phyloP scores from a whole-genome alignment of 2,888 invertebrate genomes.

The Nymphalis urticae region DNA sequence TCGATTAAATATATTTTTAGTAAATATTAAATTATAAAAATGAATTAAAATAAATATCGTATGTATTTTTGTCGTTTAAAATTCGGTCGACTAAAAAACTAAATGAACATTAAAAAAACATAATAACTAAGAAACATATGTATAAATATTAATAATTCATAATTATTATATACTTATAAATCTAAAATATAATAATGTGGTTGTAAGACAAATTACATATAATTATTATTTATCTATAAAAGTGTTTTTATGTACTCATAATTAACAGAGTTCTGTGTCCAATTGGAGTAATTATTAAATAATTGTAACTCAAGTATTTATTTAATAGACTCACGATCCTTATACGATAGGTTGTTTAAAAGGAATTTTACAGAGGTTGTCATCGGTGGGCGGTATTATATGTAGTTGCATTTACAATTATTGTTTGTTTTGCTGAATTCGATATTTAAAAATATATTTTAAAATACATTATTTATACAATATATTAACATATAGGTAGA shows the following conservation, averaged over 20 bases:
- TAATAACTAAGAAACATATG: neutral
- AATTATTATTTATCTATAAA: slow-evolving; percentile 13
- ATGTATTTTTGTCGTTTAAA: too few relatives aligned
- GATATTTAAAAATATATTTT: too few relatives aligned
- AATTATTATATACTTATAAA: neutral
- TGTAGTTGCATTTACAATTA: neutral
- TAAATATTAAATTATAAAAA: too few relatives aligned
- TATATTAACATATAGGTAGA: too few relatives aligned
- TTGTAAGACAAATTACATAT: slow-evolving; percentile 17
- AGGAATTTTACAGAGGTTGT: slow-evolving; percentile 12
- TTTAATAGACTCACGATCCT: slow-evolving; percentile 20
- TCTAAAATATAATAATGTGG: slow-evolving; percentile 1
- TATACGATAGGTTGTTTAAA: slow-evolving; percentile 21
- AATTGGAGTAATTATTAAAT: slow-evolving; percentile 26
- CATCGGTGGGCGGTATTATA: neutral
- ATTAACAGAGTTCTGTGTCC: slow-evolving; percentile 17
- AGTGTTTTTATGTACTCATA: slow-evolving; percentile 1
- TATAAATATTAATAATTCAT: neutral
- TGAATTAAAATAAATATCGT: too few relatives aligned
- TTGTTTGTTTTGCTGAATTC: too few relatives aligned
- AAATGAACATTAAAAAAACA: neutral
- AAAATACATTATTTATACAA: too few relatives aligned
- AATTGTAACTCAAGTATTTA: slow-evolving; percentile 28
- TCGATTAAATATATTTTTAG: too few relatives aligned
- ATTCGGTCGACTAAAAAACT: too few relatives aligned